phyloP scores from a whole-genome alignment of 2,113 vertebrate species.

The Pterocles gutturalis region DNA sequence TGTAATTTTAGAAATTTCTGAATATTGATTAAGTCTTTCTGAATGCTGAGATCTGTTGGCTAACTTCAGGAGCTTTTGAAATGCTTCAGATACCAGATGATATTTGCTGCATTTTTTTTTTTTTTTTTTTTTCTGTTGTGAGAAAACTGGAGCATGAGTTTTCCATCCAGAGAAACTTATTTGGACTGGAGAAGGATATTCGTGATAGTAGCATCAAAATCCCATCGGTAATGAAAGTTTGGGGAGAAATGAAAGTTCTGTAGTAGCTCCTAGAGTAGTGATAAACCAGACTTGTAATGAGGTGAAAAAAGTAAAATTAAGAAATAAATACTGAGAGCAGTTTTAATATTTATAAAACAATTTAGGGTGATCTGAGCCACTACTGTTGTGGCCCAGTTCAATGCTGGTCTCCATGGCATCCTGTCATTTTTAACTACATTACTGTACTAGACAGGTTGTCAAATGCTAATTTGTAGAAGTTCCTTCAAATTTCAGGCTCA shows the following conservation, averaged over 20 bases:
- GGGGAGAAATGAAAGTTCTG: background rate
- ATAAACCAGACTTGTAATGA: background rate
- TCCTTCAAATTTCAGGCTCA: background rate
- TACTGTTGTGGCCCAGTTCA: background rate
- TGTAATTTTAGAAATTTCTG: background rate
- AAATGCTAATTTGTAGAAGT: background rate
- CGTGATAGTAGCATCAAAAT: background rate
- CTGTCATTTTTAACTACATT: background rate
- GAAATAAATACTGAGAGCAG: background rate
- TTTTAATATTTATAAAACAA: background rate
- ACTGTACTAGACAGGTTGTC: background rate
- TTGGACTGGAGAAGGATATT: background rate
- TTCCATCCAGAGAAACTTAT: background rate
- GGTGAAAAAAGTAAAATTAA: background rate
- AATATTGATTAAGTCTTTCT: background rate
- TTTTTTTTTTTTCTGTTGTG: background rate
- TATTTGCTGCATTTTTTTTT: background rate
- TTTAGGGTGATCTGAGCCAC: background rate
- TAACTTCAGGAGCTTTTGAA: background rate
- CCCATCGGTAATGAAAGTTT: background rate
- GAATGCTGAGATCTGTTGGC: background rate
- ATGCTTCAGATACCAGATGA: background rate
- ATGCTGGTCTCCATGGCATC: accelerated
- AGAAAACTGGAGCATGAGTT: background rate
- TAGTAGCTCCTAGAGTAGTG: background rate